These are phyloP conservation scores for Drosophila watanabei DNA, from an alignment of 1,140 invertebrate genomes.

Conservation along the genomic window DNA sequence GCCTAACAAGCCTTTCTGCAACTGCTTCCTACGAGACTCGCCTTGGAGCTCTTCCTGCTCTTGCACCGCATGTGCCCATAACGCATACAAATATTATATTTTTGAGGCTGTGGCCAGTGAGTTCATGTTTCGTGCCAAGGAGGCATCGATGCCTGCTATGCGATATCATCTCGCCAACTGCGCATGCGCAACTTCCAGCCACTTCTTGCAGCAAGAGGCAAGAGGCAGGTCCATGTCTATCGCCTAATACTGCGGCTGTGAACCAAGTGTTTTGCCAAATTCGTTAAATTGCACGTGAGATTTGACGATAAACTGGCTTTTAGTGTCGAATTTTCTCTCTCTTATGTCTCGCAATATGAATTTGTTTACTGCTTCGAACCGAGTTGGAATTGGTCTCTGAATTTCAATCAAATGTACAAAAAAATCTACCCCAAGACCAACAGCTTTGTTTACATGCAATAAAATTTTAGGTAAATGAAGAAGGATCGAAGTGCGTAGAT, in stretches of 20 bases:
- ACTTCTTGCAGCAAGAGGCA: conserved; percentile 1
- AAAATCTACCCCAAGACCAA: conserved; percentile 2
- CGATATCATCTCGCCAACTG: conserved; percentile 69
- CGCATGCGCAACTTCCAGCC: conserved; percentile 69
- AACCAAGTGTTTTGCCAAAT: conserved; percentile 62
- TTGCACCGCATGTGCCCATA: conserved; percentile 35
- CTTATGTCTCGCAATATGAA: conserved; percentile 22
- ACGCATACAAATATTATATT: conserved; percentile 81
- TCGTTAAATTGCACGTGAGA: conserved; percentile 72
- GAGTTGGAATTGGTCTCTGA: no score
- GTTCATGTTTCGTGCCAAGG: conserved; percentile 76
- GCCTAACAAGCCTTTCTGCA: conserved; percentile 75
- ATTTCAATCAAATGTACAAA: neutral
- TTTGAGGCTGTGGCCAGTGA: no score
- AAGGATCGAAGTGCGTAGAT: conserved; percentile 59
- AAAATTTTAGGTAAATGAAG: conserved; percentile 71
- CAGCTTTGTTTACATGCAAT: conserved; percentile 68
- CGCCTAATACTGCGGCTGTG: conserved; percentile 6
- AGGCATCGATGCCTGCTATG: conserved; percentile 57
- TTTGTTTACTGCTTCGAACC: neutral
- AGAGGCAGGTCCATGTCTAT: conserved; percentile 25
- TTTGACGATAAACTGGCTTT: conserved; percentile 48
- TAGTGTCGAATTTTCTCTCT: conserved; percentile 21
- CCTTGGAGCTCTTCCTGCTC: neutral
- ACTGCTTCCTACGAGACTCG: conserved; percentile 60